These are phyloP conservation scores for Brachyhypopomus gauderio DNA, from an alignment of 2,113 vertebrate species.

Conservation along the genomic window DNA sequence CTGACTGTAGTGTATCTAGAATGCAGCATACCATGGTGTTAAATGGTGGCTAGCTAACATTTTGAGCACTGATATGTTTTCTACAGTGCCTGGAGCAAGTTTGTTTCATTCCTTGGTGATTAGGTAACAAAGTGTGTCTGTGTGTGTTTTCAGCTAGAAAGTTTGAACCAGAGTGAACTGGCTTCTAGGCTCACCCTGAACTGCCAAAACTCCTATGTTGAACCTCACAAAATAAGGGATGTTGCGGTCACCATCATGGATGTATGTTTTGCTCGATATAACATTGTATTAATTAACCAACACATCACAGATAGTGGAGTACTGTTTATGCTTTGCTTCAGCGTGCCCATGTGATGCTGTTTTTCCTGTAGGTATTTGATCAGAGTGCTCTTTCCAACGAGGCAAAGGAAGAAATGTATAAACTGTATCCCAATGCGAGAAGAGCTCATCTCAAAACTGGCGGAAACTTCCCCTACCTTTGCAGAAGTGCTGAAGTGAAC, in stretches of 20 bases:
- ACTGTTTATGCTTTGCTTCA: not conserved
- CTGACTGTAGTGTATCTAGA: no score
- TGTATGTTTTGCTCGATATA: constrained; percentile 72
- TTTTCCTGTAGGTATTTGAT: constrained; percentile 86
- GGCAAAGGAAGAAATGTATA: constrained; percentile 99
- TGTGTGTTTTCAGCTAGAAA: constrained; percentile 83
- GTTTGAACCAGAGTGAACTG: constrained; percentile 90
- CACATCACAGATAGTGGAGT: not conserved
- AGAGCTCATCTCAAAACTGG: constrained; percentile 98
- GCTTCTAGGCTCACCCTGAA: constrained; percentile 96
- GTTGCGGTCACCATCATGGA: constrained; percentile 95
- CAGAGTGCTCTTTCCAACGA: constrained; percentile 94
- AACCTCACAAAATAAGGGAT: constrained; percentile 97
- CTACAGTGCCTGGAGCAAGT: constrained; percentile 19
- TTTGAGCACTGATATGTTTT: not conserved
- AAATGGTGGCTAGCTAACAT: not conserved
- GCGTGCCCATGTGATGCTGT: not conserved
- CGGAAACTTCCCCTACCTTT: constrained; percentile 96
- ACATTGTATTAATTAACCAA: not conserved
- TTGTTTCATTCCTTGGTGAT: constrained; percentile 3
- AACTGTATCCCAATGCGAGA: constrained; percentile 91
- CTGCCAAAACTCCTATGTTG: constrained; percentile 98
- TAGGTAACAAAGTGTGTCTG: constrained; percentile 18
- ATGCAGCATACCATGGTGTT: not conserved
- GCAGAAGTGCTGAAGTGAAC: constrained; percentile 95